These are phyloP conservation scores for Odontamblyopus lacepedii DNA, from an alignment of 2,797 vertebrate genomes.

Conservation along the genomic window DNA sequence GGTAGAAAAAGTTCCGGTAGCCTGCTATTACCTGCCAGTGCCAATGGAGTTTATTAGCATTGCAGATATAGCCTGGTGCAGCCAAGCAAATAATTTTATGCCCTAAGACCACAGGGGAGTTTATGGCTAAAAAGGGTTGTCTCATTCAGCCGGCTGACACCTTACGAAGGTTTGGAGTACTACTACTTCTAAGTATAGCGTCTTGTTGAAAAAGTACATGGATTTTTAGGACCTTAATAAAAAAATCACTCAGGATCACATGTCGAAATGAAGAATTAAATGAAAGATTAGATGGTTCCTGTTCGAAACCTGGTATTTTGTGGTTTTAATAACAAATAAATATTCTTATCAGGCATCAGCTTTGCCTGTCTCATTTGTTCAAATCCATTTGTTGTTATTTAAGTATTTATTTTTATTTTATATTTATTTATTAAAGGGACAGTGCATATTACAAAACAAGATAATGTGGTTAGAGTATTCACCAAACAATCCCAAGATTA, in stretches of 20 bases:
- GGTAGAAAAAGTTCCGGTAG: conserved; percentile 77
- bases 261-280: too few species aligned
- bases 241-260: neutral
- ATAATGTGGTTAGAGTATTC: too few species aligned
- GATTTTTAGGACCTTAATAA: conserved; percentile 1
- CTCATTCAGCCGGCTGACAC: conserved; percentile 43
- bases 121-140: conserved; percentile 69
- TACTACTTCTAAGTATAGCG: conserved; percentile 17
- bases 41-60: conserved; percentile 75
- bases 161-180: conserved; percentile 32
- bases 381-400: neutral
- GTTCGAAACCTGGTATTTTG: too few species aligned
- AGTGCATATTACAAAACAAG: too few species aligned
- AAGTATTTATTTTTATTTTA: too few species aligned
- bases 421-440: too few species aligned
- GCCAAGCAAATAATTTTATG: conserved; percentile 75
- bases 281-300: too few species aligned
- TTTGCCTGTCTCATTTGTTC: neutral
- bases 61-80: conserved; percentile 69
- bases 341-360: neutral
- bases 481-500: too few species aligned
- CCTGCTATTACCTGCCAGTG: conserved; percentile 74
- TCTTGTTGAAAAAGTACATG: conserved; percentile 23
- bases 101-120: conserved; percentile 59
- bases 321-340: too few species aligned